Evolutionary conservation across 2,888 invertebrate species (phyloP), one percentile per base, ranked within the genome.

Genomic region (Oscheius onirici): DNA sequence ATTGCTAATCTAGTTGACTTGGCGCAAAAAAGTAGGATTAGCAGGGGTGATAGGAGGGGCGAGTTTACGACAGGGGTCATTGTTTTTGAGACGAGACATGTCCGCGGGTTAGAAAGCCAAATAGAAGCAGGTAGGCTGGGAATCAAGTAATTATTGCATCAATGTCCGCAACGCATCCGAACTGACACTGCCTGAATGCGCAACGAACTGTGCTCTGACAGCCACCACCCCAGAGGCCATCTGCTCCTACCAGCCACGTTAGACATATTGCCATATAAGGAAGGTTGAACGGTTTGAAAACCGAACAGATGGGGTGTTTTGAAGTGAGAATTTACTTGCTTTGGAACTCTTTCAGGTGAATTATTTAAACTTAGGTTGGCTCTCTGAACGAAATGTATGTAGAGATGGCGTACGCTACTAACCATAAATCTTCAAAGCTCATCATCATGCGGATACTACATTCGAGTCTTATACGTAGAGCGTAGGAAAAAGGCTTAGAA

Each of bases 191-290:
- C 49, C 63, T 63, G 63, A 63, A 63, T 63, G 63, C 63, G 46
- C 63, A 63, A 63, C 63, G 63, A 63, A 63, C 63, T 63, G 63
- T 63, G 49, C 63, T 24, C 63, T 49, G 63, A 49, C 63, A 63
- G 63, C 41, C 49, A 40, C 43, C 58, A 58, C 46, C 49, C 46
- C 49, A 20, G 49, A 49, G 63, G 63, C 63, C 63, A 63, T 63
- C 63, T 63, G 63, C 63, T 58, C 58, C n/a, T n/a, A 46, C 46
- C 20, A 46, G 46, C 20, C 46, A 20, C 46, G 15, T 15, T 46
- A 41, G 41, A 58, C n/a, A 40, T 58, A 58, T 58, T 58, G 58
- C 58, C 17, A 51, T 20, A 5, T 46, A 17, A 13, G n/a, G n/a
- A 20, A 46, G 17, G 20, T 17, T 46, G 46, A 20, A 46, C n/a